Percentiles rank a stretch among this genome's conserved stretches.
phyloP scores from a whole-genome alignment of 1,140 invertebrate species.

The Drosophila kikkawai region DNA sequence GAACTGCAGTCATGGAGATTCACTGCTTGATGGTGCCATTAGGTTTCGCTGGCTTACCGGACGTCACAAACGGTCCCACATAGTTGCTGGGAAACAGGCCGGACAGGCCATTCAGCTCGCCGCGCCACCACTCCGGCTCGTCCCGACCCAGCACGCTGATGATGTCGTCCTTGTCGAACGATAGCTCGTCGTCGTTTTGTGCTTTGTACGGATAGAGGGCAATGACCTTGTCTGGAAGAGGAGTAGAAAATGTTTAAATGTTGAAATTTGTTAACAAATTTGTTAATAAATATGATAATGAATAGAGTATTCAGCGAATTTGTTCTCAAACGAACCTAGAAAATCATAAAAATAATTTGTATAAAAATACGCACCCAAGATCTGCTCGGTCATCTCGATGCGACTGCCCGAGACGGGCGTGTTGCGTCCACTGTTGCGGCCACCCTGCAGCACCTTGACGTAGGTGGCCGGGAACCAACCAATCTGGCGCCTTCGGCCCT shows the following conservation, averaged over 20 bases:
- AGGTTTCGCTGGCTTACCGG: conserved; percentile 79
- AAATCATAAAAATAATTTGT: too few relatives aligned
- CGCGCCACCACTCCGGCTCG: conserved; percentile 98
- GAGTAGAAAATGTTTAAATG: conserved; percentile 5
- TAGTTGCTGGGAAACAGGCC: conserved; percentile 97
- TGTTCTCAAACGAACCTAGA: too few relatives aligned
- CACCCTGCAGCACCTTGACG: conserved; percentile 93
- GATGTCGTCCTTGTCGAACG: conserved; percentile 96
- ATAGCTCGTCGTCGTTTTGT: conserved; percentile 97
- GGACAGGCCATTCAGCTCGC: conserved; percentile 93
- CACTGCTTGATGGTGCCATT: conserved; percentile 69
- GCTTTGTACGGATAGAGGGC: conserved; percentile 96
- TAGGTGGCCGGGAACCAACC: conserved; percentile 99
- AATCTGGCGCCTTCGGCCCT: conserved; percentile 97
- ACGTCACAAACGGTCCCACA: conserved; percentile 87
- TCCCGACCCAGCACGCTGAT: conserved; percentile 96
- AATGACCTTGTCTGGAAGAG: conserved; percentile 93
- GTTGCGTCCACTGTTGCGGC: conserved; percentile 89
- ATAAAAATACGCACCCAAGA: conserved; percentile 71
- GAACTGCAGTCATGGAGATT: conserved; percentile 66
- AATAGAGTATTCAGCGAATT: too few relatives aligned
- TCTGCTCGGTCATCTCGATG: conserved; percentile 86
- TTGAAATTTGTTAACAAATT: too few relatives aligned
- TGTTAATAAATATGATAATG: too few relatives aligned
- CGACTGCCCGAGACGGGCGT: conserved; percentile 88